phyloP scores from a whole-genome alignment of 2,797 vertebrate species.

The Ctenopoma multispine region DNA sequence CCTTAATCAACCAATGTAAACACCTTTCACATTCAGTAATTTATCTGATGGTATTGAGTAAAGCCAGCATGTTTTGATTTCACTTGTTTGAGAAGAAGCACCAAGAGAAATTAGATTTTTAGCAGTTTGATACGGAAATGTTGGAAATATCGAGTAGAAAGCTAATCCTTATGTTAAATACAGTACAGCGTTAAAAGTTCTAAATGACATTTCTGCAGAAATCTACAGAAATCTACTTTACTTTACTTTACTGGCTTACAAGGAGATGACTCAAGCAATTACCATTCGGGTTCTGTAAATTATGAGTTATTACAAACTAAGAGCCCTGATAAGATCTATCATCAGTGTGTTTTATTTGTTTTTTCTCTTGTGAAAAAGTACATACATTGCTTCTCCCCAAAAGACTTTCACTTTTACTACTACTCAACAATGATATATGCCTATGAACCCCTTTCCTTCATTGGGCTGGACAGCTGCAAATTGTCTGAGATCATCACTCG shows the following conservation, averaged over 20 bases:
- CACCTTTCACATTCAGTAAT: neutral
- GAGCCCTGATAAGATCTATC: no score
- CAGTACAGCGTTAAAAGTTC: no score
- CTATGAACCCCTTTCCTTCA: neutral
- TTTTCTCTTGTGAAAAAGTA: neutral
- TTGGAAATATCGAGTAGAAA: neutral
- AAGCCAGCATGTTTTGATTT: neutral
- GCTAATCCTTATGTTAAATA: no score
- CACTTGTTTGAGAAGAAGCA: neutral
- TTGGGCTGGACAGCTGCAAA: neutral
- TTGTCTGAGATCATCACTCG: constrained; percentile 9
- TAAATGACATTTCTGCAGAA: no score
- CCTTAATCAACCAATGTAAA: neutral
- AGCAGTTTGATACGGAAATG: neutral
- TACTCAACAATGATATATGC: neutral
- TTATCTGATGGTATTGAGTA: constrained; percentile 8
- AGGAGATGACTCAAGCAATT: no score
- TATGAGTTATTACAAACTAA: no score
- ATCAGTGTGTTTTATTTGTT: neutral
- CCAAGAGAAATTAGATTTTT: neutral
- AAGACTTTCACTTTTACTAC: neutral
- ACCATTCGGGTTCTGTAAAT: no score
- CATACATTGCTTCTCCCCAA: neutral
- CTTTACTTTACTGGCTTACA: no score
- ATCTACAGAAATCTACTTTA: no score